Base-by-base conservation (phyloP, 2,888 invertebrate species). In the Dicycla oo region DNA sequence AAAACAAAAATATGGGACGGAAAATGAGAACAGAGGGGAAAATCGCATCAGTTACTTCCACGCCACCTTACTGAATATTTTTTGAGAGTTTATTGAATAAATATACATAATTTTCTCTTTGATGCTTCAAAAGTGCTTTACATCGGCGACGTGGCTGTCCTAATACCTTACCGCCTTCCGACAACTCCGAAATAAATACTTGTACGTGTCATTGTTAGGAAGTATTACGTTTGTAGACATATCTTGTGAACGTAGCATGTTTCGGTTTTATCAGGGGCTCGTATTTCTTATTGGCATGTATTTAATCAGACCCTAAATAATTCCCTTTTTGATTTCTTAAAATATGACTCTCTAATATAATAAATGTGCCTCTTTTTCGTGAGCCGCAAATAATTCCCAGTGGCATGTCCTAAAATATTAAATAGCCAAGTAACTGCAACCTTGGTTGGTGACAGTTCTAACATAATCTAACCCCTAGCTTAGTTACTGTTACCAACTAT, bases 21-120 rank as follows among this genome's bases (percentile, higher is more conserved):
- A 93, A 93, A 93, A 93, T 92, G 90, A 91, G 92, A 91, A 92
- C 91, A 91, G 90, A 91, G 90, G 89, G 90, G 90, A 88, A 91
- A 92, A 93, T 92, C 91, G 91, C 91, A 93, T 93, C 92, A 92
- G 90, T 93, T 91, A 91, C 91, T 91, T 88, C 84, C 89, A 88
- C 91, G 89, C 88, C 90, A 92, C 92, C 90, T 92, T 88, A 89
- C 89, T 87, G 92, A 91, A 93, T 92, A 93, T 92, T 93, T 91
- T 93, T 93, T 89, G 91, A 88, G 91, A 89, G 89, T 93, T 93
- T 93, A 93, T 94, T 93, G 93, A 94, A 93, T 93, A 94, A 93
- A 93, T 94, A 92, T 93, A 94, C 93, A 93, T 94, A 94, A 92
- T 93, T 91, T 92, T 86, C 58, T 62, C 89, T 91, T 89, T 91